Conservation (phyloP, 2,113 vertebrate genomes). For the Gobius niger region DNA sequence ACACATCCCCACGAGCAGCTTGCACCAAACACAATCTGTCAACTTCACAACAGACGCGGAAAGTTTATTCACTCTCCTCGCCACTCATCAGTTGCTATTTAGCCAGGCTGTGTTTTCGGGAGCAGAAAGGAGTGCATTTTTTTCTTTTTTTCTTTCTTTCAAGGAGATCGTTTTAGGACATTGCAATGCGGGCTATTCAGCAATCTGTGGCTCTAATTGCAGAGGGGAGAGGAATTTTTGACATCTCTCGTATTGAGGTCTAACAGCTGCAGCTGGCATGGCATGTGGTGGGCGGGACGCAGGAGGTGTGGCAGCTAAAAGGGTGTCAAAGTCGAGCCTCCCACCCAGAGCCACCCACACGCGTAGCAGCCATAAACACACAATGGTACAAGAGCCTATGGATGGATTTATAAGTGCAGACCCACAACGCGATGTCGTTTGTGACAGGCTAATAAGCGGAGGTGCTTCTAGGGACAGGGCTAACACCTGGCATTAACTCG, state of each 20-base stretch:
- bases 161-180: conserved; percentile 66
- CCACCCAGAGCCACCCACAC: conserved; percentile 47
- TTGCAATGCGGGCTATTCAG: conserved; percentile 69
- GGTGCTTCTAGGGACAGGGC: neutral
- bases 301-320: conserved; percentile 56
- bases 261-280: conserved; percentile 74
- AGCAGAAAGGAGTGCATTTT: conserved; percentile 40
- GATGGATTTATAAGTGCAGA: neutral
- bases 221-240: conserved; percentile 61
- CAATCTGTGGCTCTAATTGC: conserved; percentile 74
- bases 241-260: conserved; percentile 63
- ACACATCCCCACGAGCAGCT: conserved; percentile 60
- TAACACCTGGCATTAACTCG: neutral
- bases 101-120: conserved; percentile 40
- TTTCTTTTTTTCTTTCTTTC: neutral
- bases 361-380: conserved; percentile 32
- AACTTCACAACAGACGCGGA: conserved; percentile 44
- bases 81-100: conserved; percentile 63
- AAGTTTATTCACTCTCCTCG: conserved; percentile 45
- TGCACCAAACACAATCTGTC: conserved; percentile 67
- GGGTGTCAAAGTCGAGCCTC: conserved; percentile 61
- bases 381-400: conserved; percentile 10
- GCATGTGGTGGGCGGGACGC: conserved; percentile 64
- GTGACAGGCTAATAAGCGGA: neutral
- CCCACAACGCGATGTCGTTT: neutral